Conservation (phyloP, 2,797 vertebrate species). For the Anniella stebbinsi region DNA sequence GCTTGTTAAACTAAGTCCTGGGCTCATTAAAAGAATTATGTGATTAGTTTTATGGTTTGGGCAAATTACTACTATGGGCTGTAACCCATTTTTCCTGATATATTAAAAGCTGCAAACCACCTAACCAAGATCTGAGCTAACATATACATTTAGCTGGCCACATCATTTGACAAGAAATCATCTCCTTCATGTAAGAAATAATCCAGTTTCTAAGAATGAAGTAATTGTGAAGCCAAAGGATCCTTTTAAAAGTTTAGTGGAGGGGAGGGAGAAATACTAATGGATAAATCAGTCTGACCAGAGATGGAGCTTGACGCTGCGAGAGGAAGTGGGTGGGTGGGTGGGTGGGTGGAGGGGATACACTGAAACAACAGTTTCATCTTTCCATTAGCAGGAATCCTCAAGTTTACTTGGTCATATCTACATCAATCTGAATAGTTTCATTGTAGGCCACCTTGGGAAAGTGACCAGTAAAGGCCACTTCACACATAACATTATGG, state of each 20-base stretch:
- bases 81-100: conserved; percentile 16
- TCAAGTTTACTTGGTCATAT: not conserved
- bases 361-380: not conserved
- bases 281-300: not conserved
- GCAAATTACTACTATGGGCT: conserved; percentile 2
- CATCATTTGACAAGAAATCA: not conserved
- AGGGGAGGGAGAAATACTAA: no score
- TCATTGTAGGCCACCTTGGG: not conserved
- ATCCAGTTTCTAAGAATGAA: not conserved
- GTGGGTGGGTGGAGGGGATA: not conserved
- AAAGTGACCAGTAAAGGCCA: not conserved
- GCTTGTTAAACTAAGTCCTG: conserved; percentile 24
- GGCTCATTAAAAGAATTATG: conserved; percentile 29
- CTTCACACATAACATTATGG: not conserved
- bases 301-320: no score
- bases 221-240: conserved; percentile 22
- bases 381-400: not conserved
- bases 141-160: conserved; percentile 16
- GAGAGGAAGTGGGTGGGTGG: no score
- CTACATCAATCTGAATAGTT: not conserved
- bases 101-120: conserved; percentile 24
- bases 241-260: not conserved
- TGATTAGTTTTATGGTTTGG: not conserved
- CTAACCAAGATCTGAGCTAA: conserved; percentile 4
- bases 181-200: not conserved